These are phyloP conservation scores for Sebastolobus altivelis DNA, from an alignment of 2,797 vertebrate species.

Conservation along the genomic window DNA sequence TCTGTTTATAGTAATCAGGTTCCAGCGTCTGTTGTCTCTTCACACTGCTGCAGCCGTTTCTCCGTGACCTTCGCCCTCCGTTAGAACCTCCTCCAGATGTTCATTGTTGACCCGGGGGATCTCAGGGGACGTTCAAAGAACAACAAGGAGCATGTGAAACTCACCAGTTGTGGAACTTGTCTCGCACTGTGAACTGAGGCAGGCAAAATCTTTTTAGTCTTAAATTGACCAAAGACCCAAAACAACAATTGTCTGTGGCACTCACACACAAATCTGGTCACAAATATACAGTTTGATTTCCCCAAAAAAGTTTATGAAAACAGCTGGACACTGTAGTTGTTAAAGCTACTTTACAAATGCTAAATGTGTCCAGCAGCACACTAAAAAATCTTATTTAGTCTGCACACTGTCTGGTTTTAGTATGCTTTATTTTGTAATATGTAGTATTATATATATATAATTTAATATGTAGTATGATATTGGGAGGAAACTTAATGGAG, in stretches of 20 bases:
- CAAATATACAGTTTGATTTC: neutral
- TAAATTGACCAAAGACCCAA: neutral
- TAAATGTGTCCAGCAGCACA: neutral
- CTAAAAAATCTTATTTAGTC: neutral
- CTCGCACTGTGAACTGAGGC: neutral
- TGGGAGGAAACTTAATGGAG: neutral
- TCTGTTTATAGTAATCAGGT: neutral
- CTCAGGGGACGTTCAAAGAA: constrained; percentile 18
- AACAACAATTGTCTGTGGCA: neutral
- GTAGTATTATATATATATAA: neutral
- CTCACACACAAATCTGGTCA: neutral
- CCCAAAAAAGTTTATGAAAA: too few relatives aligned
- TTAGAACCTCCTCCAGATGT: constrained; percentile 57
- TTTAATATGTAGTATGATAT: neutral
- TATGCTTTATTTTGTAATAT: neutral
- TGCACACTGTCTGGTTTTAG: neutral
- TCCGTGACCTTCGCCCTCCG: neutral
- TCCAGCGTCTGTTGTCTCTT: neutral
- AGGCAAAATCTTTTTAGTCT: neutral
- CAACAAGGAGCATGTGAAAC: constrained; percentile 25
- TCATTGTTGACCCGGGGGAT: constrained; percentile 14
- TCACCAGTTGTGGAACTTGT: neutral
- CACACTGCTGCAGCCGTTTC: constrained; percentile 35
- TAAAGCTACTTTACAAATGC: too few relatives aligned
- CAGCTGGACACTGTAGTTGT: too few relatives aligned